Conservation (phyloP, 2,888 invertebrate genomes). For the Serrognathus titanus region DNA sequence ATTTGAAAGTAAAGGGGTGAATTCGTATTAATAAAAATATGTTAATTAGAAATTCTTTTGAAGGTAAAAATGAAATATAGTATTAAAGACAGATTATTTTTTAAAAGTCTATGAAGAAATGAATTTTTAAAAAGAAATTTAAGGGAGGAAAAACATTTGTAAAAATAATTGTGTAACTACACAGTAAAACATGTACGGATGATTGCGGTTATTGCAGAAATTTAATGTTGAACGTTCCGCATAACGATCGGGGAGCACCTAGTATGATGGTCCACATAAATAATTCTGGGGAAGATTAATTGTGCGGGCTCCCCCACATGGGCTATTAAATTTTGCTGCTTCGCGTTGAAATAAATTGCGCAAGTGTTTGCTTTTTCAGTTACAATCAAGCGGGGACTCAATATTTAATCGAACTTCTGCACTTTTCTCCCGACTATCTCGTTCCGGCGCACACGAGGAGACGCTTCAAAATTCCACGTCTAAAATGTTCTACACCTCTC, state of each 20-base stretch:
- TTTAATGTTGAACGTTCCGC: constrained; percentile 31
- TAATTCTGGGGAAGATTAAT: constrained; percentile 33
- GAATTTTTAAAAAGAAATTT: no score
- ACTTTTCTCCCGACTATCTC: constrained; percentile 4
- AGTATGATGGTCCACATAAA: constrained; percentile 30
- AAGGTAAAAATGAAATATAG: no score
- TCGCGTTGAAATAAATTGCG: constrained; percentile 32
- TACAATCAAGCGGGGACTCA: constrained; percentile 27
- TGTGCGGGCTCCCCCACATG: constrained; percentile 33
- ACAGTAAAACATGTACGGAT: constrained; percentile 3
- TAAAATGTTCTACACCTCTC: constrained; percentile 1
- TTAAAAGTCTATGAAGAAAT: no score
- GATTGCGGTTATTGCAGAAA: constrained; percentile 22
- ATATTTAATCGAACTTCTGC: constrained; percentile 28
- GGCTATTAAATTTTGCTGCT: constrained; percentile 35
- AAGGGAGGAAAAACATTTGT: no score
- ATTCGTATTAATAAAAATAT: no score
- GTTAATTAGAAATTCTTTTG: no score
- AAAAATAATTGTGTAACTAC: no score
- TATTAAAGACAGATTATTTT: no score
- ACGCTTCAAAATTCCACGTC: constrained; percentile 1
- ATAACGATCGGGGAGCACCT: constrained; percentile 28
- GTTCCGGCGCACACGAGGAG: background rate
- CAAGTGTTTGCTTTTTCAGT: constrained; percentile 33
- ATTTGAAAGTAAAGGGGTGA: no score